Percentiles rank a stretch among this genome's conserved stretches.
phyloP scores from a whole-genome alignment of 2,113 vertebrate genomes.

The Pseudorectes ferrugineus region DNA sequence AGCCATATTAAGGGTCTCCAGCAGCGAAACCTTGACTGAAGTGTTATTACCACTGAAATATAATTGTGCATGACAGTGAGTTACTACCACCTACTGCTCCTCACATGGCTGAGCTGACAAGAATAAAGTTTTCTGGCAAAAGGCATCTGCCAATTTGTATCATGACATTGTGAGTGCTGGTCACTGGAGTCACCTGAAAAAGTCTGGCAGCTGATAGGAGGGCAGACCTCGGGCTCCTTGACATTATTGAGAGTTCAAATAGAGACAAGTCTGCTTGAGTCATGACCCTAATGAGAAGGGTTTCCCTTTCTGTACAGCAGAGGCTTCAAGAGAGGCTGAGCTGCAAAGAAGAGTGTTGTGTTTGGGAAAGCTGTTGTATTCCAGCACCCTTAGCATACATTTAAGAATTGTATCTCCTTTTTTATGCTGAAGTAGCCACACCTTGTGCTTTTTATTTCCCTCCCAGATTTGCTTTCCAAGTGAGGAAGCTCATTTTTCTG shows the following conservation, averaged over 20 bases:
- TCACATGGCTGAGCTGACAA: background rate
- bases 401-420: background rate
- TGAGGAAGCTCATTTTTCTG: background rate
- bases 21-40: background rate
- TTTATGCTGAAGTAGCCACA: background rate
- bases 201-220: background rate
- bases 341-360: background rate
- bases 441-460: background rate
- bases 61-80: background rate
- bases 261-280: background rate
- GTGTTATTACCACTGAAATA: background rate
- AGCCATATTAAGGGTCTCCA: background rate
- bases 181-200: background rate
- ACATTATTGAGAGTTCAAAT: background rate
- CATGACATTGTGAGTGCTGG: background rate
- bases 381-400: background rate
- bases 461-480: background rate
- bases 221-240: background rate
- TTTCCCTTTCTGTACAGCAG: background rate
- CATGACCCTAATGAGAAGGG: background rate
- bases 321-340: background rate
- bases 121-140: background rate
- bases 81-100: background rate
- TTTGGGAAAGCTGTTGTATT: background rate
- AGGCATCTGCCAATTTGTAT: background rate